Evolutionary conservation across 2,888 invertebrate genomes (phyloP).

Genomic region (Ditula angustiorana): DNA sequence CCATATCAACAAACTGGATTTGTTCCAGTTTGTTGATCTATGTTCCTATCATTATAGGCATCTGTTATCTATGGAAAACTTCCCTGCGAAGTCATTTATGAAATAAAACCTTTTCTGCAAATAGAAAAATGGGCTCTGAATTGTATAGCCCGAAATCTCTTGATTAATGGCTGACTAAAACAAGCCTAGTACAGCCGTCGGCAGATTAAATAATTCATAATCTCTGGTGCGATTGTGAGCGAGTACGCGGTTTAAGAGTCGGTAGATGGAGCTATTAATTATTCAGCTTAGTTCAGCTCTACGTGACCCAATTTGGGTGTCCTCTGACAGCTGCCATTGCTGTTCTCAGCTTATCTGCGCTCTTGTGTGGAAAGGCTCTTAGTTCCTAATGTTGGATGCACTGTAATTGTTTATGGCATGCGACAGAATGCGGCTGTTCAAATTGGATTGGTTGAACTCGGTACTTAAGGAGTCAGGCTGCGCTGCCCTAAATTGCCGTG

Average conservation of each 20-base stretch:
- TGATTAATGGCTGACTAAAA: not conserved
- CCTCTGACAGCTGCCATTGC: slow-evolving; percentile 46
- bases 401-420: not conserved
- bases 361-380: slow-evolving; percentile 10
- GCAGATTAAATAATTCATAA: slow-evolving; percentile 41
- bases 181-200: not conserved
- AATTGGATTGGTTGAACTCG: not conserved
- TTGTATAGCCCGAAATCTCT: not conserved
- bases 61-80: too few relatives aligned
- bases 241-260: slow-evolving; percentile 59
- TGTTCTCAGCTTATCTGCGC: slow-evolving; percentile 32
- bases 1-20: too few relatives aligned
- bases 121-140: too few relatives aligned
- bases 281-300: slow-evolving; percentile 67
- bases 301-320: slow-evolving; percentile 67
- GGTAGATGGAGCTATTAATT: slow-evolving; percentile 67
- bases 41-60: too few relatives aligned
- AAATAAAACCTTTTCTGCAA: too few relatives aligned
- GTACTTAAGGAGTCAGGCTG: not conserved
- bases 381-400: slow-evolving; percentile 29
- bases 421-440: not conserved
- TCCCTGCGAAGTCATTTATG: too few relatives aligned
- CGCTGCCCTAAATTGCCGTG: not conserved
- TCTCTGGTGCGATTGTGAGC: slow-evolving; percentile 50
- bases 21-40: too few relatives aligned